These are phyloP conservation scores for Struthidea cinerea DNA, from an alignment of 2,113 vertebrate genomes.

Conservation along the genomic window DNA sequence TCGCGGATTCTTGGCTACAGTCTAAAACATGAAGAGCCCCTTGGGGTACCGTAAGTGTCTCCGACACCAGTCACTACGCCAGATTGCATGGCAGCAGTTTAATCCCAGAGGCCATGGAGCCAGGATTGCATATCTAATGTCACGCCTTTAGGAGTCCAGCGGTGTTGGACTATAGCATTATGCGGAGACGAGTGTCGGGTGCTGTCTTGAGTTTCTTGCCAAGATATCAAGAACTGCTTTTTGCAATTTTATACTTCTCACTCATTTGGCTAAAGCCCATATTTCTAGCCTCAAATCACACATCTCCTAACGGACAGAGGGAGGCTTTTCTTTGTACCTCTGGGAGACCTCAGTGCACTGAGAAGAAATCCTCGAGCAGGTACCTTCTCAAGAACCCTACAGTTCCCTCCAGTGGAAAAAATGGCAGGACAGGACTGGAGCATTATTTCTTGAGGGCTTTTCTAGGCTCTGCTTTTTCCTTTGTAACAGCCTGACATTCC, in stretches of 20 bases:
- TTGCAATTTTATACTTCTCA: background rate
- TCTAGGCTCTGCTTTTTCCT: background rate
- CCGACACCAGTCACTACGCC: background rate
- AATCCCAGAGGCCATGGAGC: background rate
- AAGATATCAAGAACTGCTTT: background rate
- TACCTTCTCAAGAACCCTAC: background rate
- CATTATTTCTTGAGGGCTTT: background rate
- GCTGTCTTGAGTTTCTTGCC: background rate
- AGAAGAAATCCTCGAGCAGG: background rate
- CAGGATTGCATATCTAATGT: background rate
- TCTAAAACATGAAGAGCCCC: background rate
- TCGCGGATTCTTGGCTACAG: background rate
- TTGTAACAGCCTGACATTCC: background rate
- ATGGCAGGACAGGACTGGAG: background rate
- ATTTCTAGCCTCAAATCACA: background rate
- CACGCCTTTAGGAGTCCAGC: background rate
- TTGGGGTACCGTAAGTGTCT: background rate
- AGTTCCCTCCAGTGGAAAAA: background rate
- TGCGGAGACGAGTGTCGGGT: background rate
- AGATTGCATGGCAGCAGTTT: background rate
- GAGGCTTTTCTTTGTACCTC: background rate
- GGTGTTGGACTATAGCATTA: background rate
- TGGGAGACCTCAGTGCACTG: background rate
- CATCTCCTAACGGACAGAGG: background rate
- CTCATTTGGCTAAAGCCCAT: background rate